A percentile compares a stretch with the other conserved stretches of the same genome.
phyloP scores from a whole-genome alignment of 1,140 invertebrate species.

The Pogonomyrmex barbatus region DNA sequence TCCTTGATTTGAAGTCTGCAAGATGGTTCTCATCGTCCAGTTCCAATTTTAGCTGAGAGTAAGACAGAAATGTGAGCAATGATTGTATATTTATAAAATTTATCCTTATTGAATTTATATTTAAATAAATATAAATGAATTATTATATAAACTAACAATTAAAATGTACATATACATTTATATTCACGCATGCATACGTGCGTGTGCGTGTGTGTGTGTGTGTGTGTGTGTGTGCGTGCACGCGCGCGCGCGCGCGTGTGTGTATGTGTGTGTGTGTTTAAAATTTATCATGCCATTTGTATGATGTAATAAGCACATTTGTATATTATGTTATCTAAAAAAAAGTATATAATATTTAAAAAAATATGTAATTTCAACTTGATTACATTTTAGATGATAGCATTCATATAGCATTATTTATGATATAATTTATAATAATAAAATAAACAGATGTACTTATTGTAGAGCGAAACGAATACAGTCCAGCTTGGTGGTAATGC shows the following conservation, averaged over 20 bases:
- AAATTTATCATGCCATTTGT: not conserved
- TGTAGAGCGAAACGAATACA: slow-evolving; percentile 73
- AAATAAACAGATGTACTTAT: slow-evolving; percentile 25
- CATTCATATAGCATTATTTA: not conserved
- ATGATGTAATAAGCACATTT: not conserved
- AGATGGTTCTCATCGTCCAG: slow-evolving; percentile 72
- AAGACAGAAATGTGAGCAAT: slow-evolving; percentile 70
- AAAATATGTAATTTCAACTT: slow-evolving; percentile 18
- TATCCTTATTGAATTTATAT: too few relatives aligned
- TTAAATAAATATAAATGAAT: slow-evolving; percentile 62
- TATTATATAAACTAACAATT: not conserved
- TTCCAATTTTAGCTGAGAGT: slow-evolving; percentile 76
- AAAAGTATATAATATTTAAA: not conserved
- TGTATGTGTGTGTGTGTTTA: not conserved
- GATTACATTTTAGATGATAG: not conserved
- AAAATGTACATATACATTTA: too few relatives aligned
- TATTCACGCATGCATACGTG: too few relatives aligned
- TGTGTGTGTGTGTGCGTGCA: too few relatives aligned
- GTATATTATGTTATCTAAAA: not conserved
- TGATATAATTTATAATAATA: not conserved
- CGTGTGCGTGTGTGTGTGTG: too few relatives aligned
- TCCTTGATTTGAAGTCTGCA: slow-evolving; percentile 63
- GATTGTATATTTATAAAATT: slow-evolving; percentile 45
- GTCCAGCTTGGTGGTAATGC: slow-evolving; percentile 81
- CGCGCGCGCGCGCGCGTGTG: accelerated